Conservation (phyloP, 1,140 invertebrate genomes). For the Chionoecetes opilio region DNA sequence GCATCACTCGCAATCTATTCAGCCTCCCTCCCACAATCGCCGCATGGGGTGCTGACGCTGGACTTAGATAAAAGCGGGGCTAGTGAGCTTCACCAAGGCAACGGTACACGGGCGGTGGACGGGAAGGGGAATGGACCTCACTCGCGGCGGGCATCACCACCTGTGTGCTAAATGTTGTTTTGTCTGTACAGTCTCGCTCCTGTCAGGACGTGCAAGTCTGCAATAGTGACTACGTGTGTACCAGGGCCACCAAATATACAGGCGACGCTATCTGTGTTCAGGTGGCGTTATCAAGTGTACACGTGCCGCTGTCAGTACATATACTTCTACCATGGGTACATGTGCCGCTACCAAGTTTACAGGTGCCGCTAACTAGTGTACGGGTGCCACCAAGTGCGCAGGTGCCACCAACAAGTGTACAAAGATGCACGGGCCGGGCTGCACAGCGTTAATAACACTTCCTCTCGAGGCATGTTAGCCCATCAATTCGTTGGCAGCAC, state of each 20-base stretch:
- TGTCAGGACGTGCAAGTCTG: slow-evolving; percentile 44
- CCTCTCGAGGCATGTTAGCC: slow-evolving; percentile 35
- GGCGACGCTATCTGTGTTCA: slow-evolving; percentile 45
- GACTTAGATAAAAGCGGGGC: not conserved
- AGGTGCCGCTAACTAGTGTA: slow-evolving; percentile 43
- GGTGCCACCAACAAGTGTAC: slow-evolving; percentile 79
- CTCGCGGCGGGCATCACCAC: slow-evolving; percentile 5
- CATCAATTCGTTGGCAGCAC: slow-evolving; percentile 50
- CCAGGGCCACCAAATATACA: slow-evolving; percentile 37
- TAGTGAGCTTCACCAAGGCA: not conserved
- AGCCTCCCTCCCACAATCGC: not conserved
- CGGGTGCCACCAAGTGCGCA: slow-evolving; percentile 65
- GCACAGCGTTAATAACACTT: slow-evolving; percentile 52
- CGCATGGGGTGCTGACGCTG: slow-evolving; percentile 1
- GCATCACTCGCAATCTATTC: not conserved
- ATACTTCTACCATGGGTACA: slow-evolving; percentile 62
- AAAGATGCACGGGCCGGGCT: slow-evolving; percentile 68
- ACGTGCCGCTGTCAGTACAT: not conserved
- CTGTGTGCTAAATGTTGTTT: slow-evolving; percentile 72
- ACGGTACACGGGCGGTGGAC: not conserved
- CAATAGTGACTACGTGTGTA: slow-evolving; percentile 33
- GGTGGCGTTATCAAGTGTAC: slow-evolving; percentile 74
- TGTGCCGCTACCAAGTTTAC: slow-evolving; percentile 77
- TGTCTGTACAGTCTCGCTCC: slow-evolving; percentile 73
- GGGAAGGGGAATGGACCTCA: not conserved